Base-by-base conservation (phyloP, 2,888 invertebrate species). In the Camptogramma bilineatum region DNA sequence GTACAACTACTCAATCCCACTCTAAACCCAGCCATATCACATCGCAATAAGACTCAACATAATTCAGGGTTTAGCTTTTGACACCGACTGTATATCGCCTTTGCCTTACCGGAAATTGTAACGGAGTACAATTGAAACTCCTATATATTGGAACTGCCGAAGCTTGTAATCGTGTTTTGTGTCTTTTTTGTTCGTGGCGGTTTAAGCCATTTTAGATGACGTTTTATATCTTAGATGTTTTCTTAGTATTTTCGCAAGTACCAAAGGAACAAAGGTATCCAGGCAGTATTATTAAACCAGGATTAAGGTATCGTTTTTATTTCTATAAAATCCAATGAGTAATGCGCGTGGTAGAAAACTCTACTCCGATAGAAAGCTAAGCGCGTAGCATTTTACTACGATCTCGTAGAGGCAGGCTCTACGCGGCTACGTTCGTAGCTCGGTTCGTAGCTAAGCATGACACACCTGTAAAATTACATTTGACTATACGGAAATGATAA, bases 81-180 rank as follows among this genome's bases (percentile, higher is more conserved):
- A 57, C 56, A 24, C 28, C 17, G 48, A 34, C 53, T 61, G 61
- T 68, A 62, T 54, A 61, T 64, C 54, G 62, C 52, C 62, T 44
- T 59, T 61, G 67, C 58, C 64, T 68, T 68, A 62, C 64, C 42
- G 62, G 62, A 64, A 68, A 59, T 68, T 62, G 68, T 68, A 68
- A 62, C 58, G 55, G 64, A 68, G 64, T 55, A 64, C 68, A 68
- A 68, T 68, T 64, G 68, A 68, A 68, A 68, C 64, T 64, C 64
- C 52, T 64, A 55, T 64, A 64, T 64, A 64, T 64, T 59, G 58
- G 55, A 62, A 52, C 62, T 51, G 58, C 62, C 52, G 64, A 62
- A 59, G 68, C 64, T 62, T 61, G 64, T 61, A 68, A 68, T 68
- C 68, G 64, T 62, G 68, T 68, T 68, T 62, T 55, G 55, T 58